Evolutionary conservation across 1,140 invertebrate species (phyloP), one percentile per base, ranked within the genome.

Genomic region (Brachionus rotundiformis): DNA sequence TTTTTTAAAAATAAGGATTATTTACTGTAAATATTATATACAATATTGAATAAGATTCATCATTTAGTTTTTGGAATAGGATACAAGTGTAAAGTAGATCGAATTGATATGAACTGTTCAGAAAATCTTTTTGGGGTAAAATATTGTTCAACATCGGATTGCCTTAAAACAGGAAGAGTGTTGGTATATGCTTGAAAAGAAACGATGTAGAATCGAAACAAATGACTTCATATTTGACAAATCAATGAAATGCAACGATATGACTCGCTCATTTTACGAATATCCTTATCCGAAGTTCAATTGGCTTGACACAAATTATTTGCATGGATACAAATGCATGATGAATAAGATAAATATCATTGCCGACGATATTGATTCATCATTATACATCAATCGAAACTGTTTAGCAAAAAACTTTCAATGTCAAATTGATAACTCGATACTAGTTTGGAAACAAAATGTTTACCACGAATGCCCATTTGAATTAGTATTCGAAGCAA

Each of bases 371-470:
- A 31, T 33, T 3, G 29, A 65, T 5, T 65, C 61, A 31, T 31
- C 27, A 1, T 31, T 65, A 29, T 33, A 65, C 29, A 65, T 65
- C 6, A n/a, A 65, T 29, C 13, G 11, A 31, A 31, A 65, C 7
- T 65, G 61, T n/a, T 16, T 16, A 1, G 61, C 61, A 7, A 31
- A 65, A 4, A 10, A 33, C 1, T 65, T 65, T 31, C 27, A 31
- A 29, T 65, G 61, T 31, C 2, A 3, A 31, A 7, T 31, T 31
- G 61, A n/a, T 31, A 33, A 31, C 11, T 65, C 61, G 33, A 31
- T 65, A n/a, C n/a, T 65, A 11, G 61, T 63, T n/a, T 63, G 61
- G 61, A 29, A 63, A 63, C n/a, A 63, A 29, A 31, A 29, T 29
- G 4, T 63, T 11, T 29, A 31, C 10, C 61, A 63, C 31, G 61